Evolutionary conservation across 2,888 invertebrate species (phyloP), one percentile per base, ranked within the genome.

Genomic region (Yponomeuta sedellus): DNA sequence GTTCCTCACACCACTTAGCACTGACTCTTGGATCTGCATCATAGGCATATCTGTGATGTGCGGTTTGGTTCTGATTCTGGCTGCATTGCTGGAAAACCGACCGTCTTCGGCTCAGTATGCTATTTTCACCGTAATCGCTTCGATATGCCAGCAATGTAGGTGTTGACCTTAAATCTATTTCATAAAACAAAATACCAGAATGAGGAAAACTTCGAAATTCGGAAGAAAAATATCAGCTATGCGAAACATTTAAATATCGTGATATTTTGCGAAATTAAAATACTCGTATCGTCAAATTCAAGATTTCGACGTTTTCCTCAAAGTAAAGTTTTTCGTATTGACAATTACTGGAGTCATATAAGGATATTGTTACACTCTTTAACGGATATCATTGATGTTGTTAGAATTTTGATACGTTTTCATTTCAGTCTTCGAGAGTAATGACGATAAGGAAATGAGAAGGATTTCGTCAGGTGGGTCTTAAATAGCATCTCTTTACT

Each of bases 61-160:
- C 67, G 78, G 77, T 1, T 1, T 79, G 0, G 74, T 84, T 0
- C 71, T 92, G 10, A 71, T 88, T 61, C 59, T 84, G 3, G 72
- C 86, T 8, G 82, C 85, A 16, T 74, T 72, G 28, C 66, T 81
- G 0, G 91, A 92, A 70, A 72, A 71, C 0, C 78, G 82, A 66
- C 79, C 82, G 68, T 73, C 79, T 40, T 72, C 77, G 1, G 63
- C 72, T 1, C 79, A 83, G 68, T 84, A 81, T 12, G 85, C 85
- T 0, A 69, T 87, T 3, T 91, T 89, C 67, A 90, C 91, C 20
- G 83, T 87, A 1, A 70, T 85, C 1, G 88, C 91, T 12, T 76
- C 85, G 3, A 73, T 86, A 61, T 88, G 86, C 68, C 88, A 88
- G 77, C 89, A 88, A 78, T 86, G 88, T 88, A 80, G 28, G 84